Base-by-base conservation (phyloP, 2,797 vertebrate genomes). In the Muscicapa striata region DNA sequence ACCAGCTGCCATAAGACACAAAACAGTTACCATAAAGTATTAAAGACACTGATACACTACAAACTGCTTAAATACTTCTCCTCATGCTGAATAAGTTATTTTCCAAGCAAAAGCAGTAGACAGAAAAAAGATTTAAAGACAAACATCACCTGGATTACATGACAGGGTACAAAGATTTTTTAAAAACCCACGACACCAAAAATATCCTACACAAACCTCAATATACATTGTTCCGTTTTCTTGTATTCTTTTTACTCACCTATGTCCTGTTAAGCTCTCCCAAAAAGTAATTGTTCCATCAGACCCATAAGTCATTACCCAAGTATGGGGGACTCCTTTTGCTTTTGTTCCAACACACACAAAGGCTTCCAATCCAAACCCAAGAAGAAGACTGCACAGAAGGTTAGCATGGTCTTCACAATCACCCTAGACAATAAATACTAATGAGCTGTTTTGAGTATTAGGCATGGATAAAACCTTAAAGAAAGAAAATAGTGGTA, bases 381-480 rank as follows among this genome's bases (percentile, higher is more conserved):
- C 99, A 82, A 99, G 98, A 74, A 99, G 98, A 80, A 99, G 98
- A 97, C 99, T 99, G 97, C 99, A 99, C 45, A 99, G 97, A 79
- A 99, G 98, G 57, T 98, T 99, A 89, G 99, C 98, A 26, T 99
- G 99, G 95, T 99, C 99, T 97, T 99, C 99, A 97, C 99, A 99
- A 95, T 99, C 99, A 27, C 99, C 99, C 99, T 99, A 91, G 24
- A 72, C 40, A 95, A 54, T n/a, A 69, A 87, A 73, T 6, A 91
- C 57, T 58, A 16, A 58, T 57, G n/a, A 57, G 55, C n/a, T 34
- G 21, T 11, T 57, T 57, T 34, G n/a, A 57, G 55, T 16, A 57
- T 24, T 16, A 57, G 55, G 55, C 14, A 57, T 34, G n/a, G 55
- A 34, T 13, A 93, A 77, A 80, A 82, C 10, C 20, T 48, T 75